Base-by-base conservation (phyloP, 2,797 vertebrate species). In the Gymnopithys bicolor region DNA sequence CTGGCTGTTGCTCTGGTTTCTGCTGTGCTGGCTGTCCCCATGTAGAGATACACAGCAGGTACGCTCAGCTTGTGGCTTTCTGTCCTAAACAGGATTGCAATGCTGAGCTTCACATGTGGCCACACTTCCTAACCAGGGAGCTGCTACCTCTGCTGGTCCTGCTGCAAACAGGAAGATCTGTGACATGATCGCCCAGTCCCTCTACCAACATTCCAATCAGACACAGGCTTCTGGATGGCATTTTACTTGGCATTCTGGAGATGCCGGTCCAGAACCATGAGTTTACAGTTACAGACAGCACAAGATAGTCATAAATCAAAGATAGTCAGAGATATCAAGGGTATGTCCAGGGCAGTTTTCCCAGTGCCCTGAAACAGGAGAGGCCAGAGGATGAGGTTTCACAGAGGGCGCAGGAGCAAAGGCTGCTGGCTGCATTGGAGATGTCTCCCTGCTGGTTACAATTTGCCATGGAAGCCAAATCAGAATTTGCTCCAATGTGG, bases 171-270 rank as follows among this genome's bases (percentile, higher is more conserved):
- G 32, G 21, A 73, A 87, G 62, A 53, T n/a, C 41, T 2, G 0
- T 30, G n/a, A 17, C 7, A 3, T 0, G 3, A 56, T 10, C 41
- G 21, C 23, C 77, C 43, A 10, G 8, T 16, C 19, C 46, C 77
- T 51, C 14, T 32, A 43, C 18, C 19, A 70, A 30, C 19, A 16
- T 10, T 78, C 49, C 48, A 32, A 45, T 28, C 41, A 45, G 48
- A 27, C 32, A 3, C 25, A 30, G 28, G 19, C 51, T 82, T 88
- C 69, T 86, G 37, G 28, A 32, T 45, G 58, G 28, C 13, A 37
- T 69, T 76, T 78, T 60, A 12, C 19, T 21, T 0, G 1, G n/a
- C 11, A 85, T 92, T 83, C 49, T 67, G 66, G 48, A 81, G 35
- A 17, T 63, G 37, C 25, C 59, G 27, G 11, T 56, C 24, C 48